Evolutionary conservation across 1,140 invertebrate genomes (phyloP), one percentile per base, ranked within the genome.

Genomic region (Contarinia nasturtii): DNA sequence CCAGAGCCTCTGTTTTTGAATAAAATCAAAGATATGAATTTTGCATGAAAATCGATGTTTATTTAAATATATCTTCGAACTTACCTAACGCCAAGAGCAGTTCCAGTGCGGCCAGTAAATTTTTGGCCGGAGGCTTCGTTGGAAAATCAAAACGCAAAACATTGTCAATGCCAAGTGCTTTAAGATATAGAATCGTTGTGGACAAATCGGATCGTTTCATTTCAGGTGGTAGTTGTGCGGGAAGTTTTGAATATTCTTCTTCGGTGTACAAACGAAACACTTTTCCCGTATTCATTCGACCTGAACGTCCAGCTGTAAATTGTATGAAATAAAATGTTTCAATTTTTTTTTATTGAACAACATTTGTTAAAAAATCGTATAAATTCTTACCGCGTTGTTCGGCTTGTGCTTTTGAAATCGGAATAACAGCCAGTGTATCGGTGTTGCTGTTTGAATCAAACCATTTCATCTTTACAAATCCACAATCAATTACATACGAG

Each of bases 381-480:
- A n/a, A n/a, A n/a, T n/a, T n/a, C n/a, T n/a, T n/a, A n/a, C n/a
- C n/a, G n/a, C 92, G 67, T 66, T 98, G 95, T 44, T 81, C 69
- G 0, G 93, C 92, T 12, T 88, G 90, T 8, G 90, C 86, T 69
- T 83, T 79, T 2, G 89, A 91, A 12, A 89, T 73, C 0, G 91
- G 84, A 34, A 89, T 76, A 2, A 87, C 73, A 10, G 91, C 75
- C 2, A 98, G 63, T 45, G 77, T 80, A 61, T 97, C 90, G 11
- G 87, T 85, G 18, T 82, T 80, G 14, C 85, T 81, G 22, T 79
- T 73, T 0, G 80, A 71, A 58, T 95, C 88, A 59, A 84, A 94
- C 70, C 86, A 92, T 27, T 85, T 80, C 44, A 94, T 62, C 70
- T 98, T 98, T n/a, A 93, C 87, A 69, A 93, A 98, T 2, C 95